These are phyloP conservation scores for Lepisosteus osseus DNA, from an alignment of 2,113 vertebrate species.

Conservation along the genomic window DNA sequence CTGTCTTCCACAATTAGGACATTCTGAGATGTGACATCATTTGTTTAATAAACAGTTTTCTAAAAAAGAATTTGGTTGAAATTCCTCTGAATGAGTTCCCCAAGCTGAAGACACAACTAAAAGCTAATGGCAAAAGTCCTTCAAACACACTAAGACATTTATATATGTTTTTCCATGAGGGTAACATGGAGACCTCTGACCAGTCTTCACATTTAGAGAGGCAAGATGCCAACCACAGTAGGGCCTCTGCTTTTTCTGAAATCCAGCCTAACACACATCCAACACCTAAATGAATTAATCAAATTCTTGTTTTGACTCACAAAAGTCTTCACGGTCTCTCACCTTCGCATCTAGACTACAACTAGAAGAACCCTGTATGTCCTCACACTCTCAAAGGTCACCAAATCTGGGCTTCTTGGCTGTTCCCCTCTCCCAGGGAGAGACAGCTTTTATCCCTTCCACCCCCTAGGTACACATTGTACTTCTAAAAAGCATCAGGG, in stretches of 20 bases:
- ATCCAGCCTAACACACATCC: slow-evolving; percentile 24
- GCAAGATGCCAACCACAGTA: slow-evolving; percentile 19
- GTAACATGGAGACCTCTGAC: too few species aligned
- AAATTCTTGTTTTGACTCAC: slow-evolving; percentile 51
- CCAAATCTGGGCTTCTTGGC: slow-evolving; percentile 26
- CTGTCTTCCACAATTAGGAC: too few species aligned
- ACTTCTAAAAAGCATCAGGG: slow-evolving; percentile 33
- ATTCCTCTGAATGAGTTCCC: too few species aligned
- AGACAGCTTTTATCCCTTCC: slow-evolving; percentile 26
- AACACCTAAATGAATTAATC: slow-evolving; percentile 57
- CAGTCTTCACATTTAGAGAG: background rate
- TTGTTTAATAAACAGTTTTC: too few species aligned
- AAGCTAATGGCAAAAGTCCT: too few species aligned
- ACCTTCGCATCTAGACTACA: slow-evolving; percentile 48
- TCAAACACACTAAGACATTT: too few species aligned
- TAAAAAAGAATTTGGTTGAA: too few species aligned
- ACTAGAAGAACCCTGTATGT: slow-evolving; percentile 30
- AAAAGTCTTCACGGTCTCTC: slow-evolving; percentile 66
- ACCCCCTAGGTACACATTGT: slow-evolving; percentile 15
- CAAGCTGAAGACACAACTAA: too few species aligned
- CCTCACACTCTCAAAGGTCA: slow-evolving; percentile 55
- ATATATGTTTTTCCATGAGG: too few species aligned
- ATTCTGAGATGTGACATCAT: too few species aligned
- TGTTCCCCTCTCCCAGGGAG: slow-evolving; percentile 7
- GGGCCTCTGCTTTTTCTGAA: slow-evolving; percentile 32